These are phyloP conservation scores for Lapara coniferarum DNA, from an alignment of 2,888 invertebrate species.

Conservation along the genomic window DNA sequence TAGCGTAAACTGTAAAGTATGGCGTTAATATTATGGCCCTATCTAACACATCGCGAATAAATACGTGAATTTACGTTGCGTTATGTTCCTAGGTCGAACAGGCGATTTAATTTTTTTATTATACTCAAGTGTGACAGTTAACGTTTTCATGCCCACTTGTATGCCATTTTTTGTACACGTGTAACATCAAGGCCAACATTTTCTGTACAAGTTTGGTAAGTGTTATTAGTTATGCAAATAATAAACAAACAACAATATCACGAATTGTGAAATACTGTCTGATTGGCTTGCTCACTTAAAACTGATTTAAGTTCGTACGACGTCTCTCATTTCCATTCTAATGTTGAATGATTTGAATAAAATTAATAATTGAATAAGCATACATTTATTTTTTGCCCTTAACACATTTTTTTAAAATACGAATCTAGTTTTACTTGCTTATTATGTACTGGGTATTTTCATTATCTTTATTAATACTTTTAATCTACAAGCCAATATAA, in stretches of 20 bases:
- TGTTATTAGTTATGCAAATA: conserved; percentile 15
- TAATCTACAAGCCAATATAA: too few species aligned
- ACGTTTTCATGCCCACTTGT: not conserved
- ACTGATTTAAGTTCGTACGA: not conserved
- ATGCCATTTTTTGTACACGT: conserved; percentile 12
- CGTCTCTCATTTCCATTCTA: conserved; percentile 4
- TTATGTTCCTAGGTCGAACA: too few species aligned
- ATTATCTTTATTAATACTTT: too few species aligned
- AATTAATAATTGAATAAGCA: not conserved
- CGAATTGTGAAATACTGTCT: conserved; percentile 8
- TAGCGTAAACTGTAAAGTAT: too few species aligned
- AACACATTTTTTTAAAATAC: not conserved
- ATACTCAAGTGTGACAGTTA: not conserved
- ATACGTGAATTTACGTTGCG: too few species aligned
- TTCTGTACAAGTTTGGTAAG: conserved; percentile 4
- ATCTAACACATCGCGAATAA: too few species aligned
- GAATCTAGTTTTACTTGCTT: not conserved
- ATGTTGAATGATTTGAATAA: conserved; percentile 3
- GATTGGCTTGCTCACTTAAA: not conserved
- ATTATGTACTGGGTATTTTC: too few species aligned
- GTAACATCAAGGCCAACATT: conserved; percentile 9
- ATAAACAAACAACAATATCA: conserved; percentile 24
- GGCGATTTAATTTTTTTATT: not conserved
- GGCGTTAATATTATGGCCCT: too few species aligned
- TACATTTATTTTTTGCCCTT: not conserved